Evolutionary conservation across 2,888 invertebrate species (phyloP).

Genomic region (Sesia bembeciformis): DNA sequence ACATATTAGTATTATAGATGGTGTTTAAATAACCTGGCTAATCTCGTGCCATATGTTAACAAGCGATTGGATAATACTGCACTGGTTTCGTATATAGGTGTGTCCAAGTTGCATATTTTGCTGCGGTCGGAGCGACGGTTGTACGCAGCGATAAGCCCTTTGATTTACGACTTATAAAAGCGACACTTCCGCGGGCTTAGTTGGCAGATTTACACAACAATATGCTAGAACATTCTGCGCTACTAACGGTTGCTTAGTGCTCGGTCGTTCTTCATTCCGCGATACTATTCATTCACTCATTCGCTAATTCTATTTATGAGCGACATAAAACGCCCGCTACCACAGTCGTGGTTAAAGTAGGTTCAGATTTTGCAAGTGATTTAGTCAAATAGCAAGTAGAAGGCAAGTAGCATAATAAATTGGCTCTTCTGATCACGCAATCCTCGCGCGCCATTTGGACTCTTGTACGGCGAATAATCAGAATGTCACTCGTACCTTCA

Average conservation of each 20-base stretch:
- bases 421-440: too few relatives aligned
- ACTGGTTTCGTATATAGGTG: not conserved
- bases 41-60: not conserved
- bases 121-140: constrained; percentile 32
- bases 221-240: constrained; percentile 7
- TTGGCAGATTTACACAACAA: constrained; percentile 38
- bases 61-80: not conserved
- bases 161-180: constrained; percentile 63
- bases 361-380: too few relatives aligned
- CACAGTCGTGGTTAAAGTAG: too few relatives aligned
- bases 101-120: constrained; percentile 44
- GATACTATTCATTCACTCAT: constrained; percentile 23
- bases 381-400: too few relatives aligned
- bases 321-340: constrained; percentile 25
- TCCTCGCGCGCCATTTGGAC: too few relatives aligned
- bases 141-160: constrained; percentile 49
- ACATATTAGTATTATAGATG: too few relatives aligned
- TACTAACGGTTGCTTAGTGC: constrained; percentile 12
- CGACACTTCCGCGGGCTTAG: constrained; percentile 54
- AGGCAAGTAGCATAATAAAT: too few relatives aligned
- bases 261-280: constrained; percentile 19
- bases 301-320: constrained; percentile 43
- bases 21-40: too few relatives aligned
- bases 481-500: too few relatives aligned
- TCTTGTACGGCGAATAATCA: too few relatives aligned